phyloP scores from a whole-genome alignment of 2,113 vertebrate species.

The Seriola aureovittata region DNA sequence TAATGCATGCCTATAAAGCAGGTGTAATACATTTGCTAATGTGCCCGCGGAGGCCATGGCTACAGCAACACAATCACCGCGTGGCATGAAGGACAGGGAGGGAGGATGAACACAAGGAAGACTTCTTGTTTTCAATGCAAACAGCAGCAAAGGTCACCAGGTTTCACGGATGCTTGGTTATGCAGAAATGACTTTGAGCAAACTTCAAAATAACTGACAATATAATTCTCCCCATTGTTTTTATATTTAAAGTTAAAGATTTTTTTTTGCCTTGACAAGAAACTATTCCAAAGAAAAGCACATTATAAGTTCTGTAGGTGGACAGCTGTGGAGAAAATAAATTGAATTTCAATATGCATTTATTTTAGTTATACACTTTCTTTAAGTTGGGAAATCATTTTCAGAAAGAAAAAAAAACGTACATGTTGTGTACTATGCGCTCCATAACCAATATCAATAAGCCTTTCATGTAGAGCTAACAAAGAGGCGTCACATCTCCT shows the following conservation, averaged over 20 bases:
- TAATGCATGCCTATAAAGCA: conserved; percentile 86
- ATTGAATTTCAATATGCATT: conserved; percentile 72
- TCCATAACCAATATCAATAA: conserved; percentile 76
- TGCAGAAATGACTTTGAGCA: conserved; percentile 68
- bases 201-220: conserved; percentile 57
- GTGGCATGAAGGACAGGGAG: conserved; percentile 48
- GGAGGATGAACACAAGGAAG: conserved; percentile 39
- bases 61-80: conserved; percentile 64
- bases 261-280: conserved; percentile 28
- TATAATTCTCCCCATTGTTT: conserved; percentile 48
- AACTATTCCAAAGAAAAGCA: conserved; percentile 34
- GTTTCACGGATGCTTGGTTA: conserved; percentile 59
- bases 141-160: conserved; percentile 69
- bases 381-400: conserved; percentile 74
- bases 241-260: conserved; percentile 50
- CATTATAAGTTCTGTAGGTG: conserved; percentile 41
- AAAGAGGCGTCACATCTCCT: conserved; percentile 76
- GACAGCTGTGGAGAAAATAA: conserved; percentile 57
- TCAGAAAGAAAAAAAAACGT: conserved; percentile 34
- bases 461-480: conserved; percentile 81
- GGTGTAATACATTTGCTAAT: conserved; percentile 84
- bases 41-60: conserved; percentile 69
- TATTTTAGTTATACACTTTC: conserved; percentile 60
- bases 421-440: conserved; percentile 46
- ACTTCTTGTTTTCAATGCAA: conserved; percentile 67